phyloP scores from a whole-genome alignment of 2,888 invertebrate species.

The Melolontha melolontha region DNA sequence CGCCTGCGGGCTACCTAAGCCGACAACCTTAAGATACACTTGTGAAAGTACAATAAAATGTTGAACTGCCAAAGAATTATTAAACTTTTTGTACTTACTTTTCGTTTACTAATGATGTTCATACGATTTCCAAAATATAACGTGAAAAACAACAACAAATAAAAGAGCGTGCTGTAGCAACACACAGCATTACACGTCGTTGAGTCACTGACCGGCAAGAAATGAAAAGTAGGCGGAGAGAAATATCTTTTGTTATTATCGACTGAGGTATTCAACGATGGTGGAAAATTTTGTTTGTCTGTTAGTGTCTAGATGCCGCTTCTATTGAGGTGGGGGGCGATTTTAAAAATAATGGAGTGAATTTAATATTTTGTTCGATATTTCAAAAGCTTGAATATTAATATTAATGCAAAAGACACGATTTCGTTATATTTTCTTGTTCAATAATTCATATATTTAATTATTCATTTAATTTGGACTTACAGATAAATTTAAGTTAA shows the following conservation, averaged over 20 bases:
- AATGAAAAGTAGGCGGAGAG: constrained; percentile 54
- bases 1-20: constrained; percentile 57
- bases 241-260: constrained; percentile 49
- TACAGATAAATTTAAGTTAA: too few relatives aligned
- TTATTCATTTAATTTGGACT: too few relatives aligned
- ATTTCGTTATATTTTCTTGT: too few relatives aligned
- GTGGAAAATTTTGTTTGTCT: not conserved
- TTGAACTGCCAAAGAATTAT: not conserved
- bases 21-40: constrained; percentile 39
- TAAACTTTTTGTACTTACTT: constrained; percentile 48
- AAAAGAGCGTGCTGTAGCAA: constrained; percentile 48
- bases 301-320: constrained; percentile 19
- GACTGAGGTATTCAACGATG: constrained; percentile 33
- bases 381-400: constrained; percentile 2
- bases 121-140: constrained; percentile 44
- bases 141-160: constrained; percentile 51
- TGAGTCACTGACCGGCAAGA: constrained; percentile 66
- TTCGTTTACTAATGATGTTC: constrained; percentile 47
- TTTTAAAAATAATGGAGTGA: not conserved
- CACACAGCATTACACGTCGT: constrained; percentile 64
- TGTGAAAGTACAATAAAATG: not conserved
- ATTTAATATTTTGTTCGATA: not conserved
- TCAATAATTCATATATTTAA: too few relatives aligned
- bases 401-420: not conserved
- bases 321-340: not conserved